These are phyloP conservation scores for Sialis fuliginosa DNA, from an alignment of 2,888 invertebrate species.

Conservation along the genomic window DNA sequence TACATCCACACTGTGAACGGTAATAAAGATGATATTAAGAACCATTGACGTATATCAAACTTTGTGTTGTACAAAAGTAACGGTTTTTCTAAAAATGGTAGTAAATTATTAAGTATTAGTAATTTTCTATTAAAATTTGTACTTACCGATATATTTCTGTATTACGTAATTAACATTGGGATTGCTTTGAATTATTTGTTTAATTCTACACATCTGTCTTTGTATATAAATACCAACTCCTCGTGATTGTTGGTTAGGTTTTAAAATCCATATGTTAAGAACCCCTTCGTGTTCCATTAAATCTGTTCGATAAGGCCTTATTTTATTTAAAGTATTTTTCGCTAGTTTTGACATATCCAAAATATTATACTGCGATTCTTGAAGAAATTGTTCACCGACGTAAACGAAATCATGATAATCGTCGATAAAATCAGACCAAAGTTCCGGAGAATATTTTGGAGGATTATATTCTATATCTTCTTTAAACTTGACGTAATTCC, in stretches of 20 bases:
- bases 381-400: conserved; percentile 30
- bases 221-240: conserved; percentile 72
- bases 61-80: conserved; percentile 68
- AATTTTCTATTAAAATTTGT: not conserved
- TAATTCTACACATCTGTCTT: conserved; percentile 53
- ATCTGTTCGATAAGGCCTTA: conserved; percentile 40
- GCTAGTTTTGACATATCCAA: conserved; percentile 25
- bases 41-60: conserved; percentile 85
- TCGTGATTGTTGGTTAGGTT: conserved; percentile 66
- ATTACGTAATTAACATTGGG: conserved; percentile 52
- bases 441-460: conserved; percentile 24
- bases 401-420: conserved; percentile 45
- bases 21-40: conserved; percentile 59
- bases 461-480: conserved; percentile 42
- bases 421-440: conserved; percentile 51
- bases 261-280: conserved; percentile 79
- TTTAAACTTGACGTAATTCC: conserved; percentile 39
- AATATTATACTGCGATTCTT: conserved; percentile 20
- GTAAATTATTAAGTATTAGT: not conserved
- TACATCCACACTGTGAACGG: conserved; percentile 78
- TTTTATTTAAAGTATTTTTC: conserved; percentile 36
- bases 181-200: conserved; percentile 37
- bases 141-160: conserved; percentile 76
- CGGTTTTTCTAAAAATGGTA: conserved; percentile 34
- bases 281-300: conserved; percentile 51